These are phyloP conservation scores for Montipora capricornis DNA, from an alignment of 64 coral and sea anemone species.

Conservation along the genomic window DNA sequence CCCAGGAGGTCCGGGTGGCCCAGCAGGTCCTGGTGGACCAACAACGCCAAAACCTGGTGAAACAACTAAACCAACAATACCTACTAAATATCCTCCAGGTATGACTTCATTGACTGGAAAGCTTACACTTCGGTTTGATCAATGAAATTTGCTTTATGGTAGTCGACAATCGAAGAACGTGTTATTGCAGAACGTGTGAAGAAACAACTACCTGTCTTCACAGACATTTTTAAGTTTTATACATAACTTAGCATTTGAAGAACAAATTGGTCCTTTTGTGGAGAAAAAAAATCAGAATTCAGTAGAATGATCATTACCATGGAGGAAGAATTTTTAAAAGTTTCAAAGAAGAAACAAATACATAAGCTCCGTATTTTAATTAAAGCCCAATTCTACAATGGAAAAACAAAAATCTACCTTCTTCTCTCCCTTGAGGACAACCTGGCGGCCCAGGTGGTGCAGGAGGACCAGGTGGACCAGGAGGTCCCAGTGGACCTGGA, in stretches of 20 bases:
- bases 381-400: no score
- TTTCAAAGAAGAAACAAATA: no score
- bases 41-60: conserved; percentile 65
- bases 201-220: neutral
- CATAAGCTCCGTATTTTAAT: no score
- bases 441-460: conserved; percentile 87
- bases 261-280: no score
- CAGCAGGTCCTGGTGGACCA: conserved; percentile 78
- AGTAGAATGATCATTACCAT: no score
- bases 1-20: conserved; percentile 88
- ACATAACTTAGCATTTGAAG: no score
- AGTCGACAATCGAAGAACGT: neutral
- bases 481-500: conserved; percentile 66
- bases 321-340: no score
- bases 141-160: no score
- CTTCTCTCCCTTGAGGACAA: conserved; percentile 21
- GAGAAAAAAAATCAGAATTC: no score
- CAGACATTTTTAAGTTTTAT: no score
- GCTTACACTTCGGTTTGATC: neutral
- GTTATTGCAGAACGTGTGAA: neutral
- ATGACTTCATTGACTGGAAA: neutral
- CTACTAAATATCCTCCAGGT: conserved; percentile 63
- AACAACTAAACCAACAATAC: conserved; percentile 57
- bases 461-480: conserved; percentile 82
- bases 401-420: neutral